Conservation (phyloP, 2,113 vertebrate genomes). For the Sturnira hondurensis region DNA sequence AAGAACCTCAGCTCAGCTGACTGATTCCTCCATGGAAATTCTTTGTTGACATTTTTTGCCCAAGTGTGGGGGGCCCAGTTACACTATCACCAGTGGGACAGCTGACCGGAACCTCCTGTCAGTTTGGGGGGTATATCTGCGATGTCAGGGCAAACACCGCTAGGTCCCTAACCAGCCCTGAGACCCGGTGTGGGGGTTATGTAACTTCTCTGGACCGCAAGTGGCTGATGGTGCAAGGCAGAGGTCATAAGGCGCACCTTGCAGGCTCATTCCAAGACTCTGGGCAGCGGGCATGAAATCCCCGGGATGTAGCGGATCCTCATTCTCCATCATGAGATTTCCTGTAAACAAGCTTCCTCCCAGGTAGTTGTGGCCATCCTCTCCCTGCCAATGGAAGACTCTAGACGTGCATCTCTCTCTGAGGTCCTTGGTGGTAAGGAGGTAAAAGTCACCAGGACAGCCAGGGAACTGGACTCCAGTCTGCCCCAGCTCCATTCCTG, state of each 20-base stretch:
- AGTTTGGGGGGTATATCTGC: not conserved
- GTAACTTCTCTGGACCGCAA: not conserved
- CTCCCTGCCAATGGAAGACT: not conserved
- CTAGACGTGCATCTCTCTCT: not conserved
- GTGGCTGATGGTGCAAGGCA: not conserved
- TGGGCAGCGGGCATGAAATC: not conserved
- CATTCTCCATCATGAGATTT: not conserved
- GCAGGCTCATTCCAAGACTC: not conserved
- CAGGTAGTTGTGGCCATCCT: rapidly evolving
- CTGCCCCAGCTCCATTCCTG: not conserved
- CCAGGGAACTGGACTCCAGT: not conserved
- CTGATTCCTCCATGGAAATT: not conserved
- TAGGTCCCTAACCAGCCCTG: not conserved
- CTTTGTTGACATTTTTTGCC: not conserved
- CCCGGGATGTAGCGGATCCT: not conserved
- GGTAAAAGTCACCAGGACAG: not conserved
- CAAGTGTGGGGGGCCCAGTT: not conserved
- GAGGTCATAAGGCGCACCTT: not conserved
- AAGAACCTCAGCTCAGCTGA: not conserved
- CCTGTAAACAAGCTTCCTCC: not conserved
- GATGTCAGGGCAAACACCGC: not conserved
- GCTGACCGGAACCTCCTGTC: not conserved
- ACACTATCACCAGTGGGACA: not conserved
- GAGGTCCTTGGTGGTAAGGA: not conserved
- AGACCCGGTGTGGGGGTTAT: not conserved